Evolutionary conservation across 2,888 invertebrate genomes (phyloP).

Genomic region (Carterocephalus palaemon): DNA sequence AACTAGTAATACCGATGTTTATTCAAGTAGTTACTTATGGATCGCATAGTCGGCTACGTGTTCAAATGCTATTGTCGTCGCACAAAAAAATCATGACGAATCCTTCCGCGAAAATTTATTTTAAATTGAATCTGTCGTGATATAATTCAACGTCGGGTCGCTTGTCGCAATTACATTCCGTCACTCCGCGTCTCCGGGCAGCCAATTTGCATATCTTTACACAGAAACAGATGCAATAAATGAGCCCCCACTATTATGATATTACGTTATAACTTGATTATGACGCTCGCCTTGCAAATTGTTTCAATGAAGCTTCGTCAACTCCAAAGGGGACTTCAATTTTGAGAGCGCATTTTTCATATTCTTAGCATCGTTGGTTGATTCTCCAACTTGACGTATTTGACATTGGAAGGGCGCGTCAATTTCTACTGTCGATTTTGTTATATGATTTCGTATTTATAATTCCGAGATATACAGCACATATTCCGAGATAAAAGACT

Average conservation of each 20-base stretch:
- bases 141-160: conserved; percentile 13
- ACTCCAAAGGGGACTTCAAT: conserved; percentile 17
- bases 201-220: conserved; percentile 23
- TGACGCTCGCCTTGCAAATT: conserved; percentile 24
- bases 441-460: too few species aligned
- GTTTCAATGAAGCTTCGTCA: conserved; percentile 16
- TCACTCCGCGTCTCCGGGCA: conserved; percentile 14
- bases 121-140: background rate
- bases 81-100: background rate
- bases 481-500: too few species aligned
- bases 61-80: too few species aligned
- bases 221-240: conserved; percentile 25
- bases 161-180: conserved; percentile 20
- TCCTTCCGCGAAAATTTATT: background rate
- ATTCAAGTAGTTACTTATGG: too few species aligned
- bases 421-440: too few species aligned
- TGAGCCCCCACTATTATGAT: conserved; percentile 23
- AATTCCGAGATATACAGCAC: too few species aligned
- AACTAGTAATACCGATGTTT: too few species aligned
- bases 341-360: conserved; percentile 7
- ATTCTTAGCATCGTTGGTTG: conserved; percentile 1
- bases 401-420: too few species aligned
- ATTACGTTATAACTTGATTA: conserved; percentile 24
- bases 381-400: background rate
- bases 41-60: too few species aligned